Evolutionary conservation across 2,797 vertebrate species (phyloP).

Genomic region (Micrastur ruficollis): DNA sequence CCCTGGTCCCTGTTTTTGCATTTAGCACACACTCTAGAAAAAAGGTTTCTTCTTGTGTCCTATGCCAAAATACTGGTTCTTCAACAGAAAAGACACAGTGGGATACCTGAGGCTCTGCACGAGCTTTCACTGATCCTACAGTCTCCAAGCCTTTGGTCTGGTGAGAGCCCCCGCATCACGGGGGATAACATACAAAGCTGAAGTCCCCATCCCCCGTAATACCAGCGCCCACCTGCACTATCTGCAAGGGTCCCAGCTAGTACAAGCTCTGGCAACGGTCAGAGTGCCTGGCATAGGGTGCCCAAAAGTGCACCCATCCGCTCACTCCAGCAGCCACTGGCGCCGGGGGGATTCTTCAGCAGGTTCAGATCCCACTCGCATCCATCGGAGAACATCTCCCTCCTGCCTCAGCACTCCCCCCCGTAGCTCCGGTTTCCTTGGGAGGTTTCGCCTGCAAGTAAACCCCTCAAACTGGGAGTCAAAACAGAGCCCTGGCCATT

Average conservation of each 20-base stretch:
- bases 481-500: background rate
- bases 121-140: background rate
- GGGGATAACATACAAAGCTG: background rate
- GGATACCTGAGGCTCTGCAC: background rate
- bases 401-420: background rate
- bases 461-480: background rate
- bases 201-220: background rate
- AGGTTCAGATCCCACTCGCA: background rate
- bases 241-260: background rate
- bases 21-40: background rate
- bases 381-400: background rate
- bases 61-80: background rate
- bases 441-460: background rate
- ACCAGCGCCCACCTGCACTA: background rate
- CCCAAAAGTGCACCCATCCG: background rate
- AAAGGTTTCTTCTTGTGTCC: background rate
- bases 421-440: background rate
- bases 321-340: background rate
- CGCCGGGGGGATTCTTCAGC: background rate
- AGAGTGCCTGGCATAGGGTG: accelerated
- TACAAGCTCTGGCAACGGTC: background rate
- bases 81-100: background rate
- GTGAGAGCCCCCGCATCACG: background rate
- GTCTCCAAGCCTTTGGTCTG: background rate
- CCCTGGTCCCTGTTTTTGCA: background rate